A percentile compares a stretch with the other conserved stretches of the same genome.
phyloP scores from a whole-genome alignment of 2,113 vertebrate genomes.

The Probosciger aterrimus region DNA sequence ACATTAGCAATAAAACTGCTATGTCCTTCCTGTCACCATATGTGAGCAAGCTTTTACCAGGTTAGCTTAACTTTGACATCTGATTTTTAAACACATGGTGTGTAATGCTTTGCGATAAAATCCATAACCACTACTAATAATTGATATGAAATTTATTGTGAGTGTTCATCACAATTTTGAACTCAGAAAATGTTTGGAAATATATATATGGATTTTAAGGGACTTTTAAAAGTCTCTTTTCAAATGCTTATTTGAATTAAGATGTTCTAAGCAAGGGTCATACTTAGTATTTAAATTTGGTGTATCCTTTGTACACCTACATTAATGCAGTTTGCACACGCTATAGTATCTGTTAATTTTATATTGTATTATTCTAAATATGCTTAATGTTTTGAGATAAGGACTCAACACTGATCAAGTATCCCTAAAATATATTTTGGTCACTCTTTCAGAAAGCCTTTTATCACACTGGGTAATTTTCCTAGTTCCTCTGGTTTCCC shows the following conservation, averaged over 20 bases:
- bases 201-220: accelerated
- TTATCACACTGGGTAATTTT: neutral
- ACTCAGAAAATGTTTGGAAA: neutral
- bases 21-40: neutral
- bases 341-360: neutral
- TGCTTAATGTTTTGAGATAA: neutral
- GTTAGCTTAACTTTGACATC: neutral
- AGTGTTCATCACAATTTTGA: neutral
- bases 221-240: neutral
- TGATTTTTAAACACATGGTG: neutral
- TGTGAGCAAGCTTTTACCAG: neutral
- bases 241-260: neutral
- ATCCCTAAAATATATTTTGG: neutral
- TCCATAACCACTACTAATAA: neutral
- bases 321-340: neutral
- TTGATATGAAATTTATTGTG: neutral
- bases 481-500: neutral
- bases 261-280: neutral
- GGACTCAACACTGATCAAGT: neutral
- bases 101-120: neutral
- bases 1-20: neutral
- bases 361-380: neutral
- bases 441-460: neutral
- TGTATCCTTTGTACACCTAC: neutral
- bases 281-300: neutral